Conservation (phyloP, 2,888 invertebrate species). For the Spialia ferax region DNA sequence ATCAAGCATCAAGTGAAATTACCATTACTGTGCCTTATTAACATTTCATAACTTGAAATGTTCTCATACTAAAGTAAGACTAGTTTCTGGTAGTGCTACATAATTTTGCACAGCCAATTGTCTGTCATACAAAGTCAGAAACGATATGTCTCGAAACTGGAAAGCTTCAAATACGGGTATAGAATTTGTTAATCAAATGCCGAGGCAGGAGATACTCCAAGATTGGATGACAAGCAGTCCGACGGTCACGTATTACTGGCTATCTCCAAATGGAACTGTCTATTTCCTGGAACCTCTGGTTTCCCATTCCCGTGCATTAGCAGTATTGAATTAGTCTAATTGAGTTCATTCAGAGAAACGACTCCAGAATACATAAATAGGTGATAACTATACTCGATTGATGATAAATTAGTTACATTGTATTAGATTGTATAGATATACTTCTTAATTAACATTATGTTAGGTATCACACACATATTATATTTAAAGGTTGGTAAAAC, state of each 20-base stretch:
- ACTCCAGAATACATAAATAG: constrained; percentile 1
- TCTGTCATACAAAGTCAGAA: not conserved
- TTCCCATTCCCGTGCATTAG: constrained; percentile 1
- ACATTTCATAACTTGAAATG: not conserved
- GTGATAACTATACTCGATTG: not conserved
- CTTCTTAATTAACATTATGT: too few species aligned
- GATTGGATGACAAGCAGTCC: not conserved
- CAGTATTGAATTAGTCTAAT: constrained; percentile 14
- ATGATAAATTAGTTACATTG: not conserved
- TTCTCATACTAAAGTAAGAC: not conserved
- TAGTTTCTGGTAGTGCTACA: not conserved
- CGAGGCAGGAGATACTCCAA: not conserved
- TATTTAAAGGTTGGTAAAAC: too few species aligned
- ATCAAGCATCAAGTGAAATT: not conserved
- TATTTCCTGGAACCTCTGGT: not conserved
- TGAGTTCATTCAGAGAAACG: constrained; percentile 11
- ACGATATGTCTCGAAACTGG: not conserved
- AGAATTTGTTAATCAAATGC: not conserved
- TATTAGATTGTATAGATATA: too few species aligned
- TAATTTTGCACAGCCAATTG: not conserved
- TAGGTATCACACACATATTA: too few species aligned
- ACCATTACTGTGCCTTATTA: too few species aligned
- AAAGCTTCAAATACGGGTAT: not conserved
- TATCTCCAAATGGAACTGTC: constrained; percentile 3
- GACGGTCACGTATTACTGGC: constrained; percentile 9